These are phyloP conservation scores for Dasyornis broadbenti DNA, from an alignment of 2,113 vertebrate genomes.

Conservation along the genomic window DNA sequence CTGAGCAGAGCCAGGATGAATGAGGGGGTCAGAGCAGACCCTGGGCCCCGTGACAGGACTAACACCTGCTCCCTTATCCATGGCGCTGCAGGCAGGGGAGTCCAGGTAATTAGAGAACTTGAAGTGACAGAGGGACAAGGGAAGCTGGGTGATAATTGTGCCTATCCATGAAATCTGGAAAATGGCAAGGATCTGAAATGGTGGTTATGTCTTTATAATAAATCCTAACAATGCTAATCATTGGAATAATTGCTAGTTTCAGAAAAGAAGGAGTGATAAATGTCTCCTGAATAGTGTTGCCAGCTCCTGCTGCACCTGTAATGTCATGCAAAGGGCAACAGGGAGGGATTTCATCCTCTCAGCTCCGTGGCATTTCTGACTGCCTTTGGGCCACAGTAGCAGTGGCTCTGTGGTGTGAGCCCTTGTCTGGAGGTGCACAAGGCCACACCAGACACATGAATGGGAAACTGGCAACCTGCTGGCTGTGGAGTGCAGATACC, in stretches of 20 bases:
- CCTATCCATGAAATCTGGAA: not conserved
- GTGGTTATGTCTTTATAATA: not conserved
- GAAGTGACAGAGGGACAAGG: not conserved
- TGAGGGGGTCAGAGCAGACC: not conserved
- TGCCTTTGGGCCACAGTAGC: not conserved
- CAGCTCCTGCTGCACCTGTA: not conserved
- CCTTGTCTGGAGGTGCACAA: not conserved
- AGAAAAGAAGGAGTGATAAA: not conserved
- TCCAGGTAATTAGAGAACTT: not conserved
- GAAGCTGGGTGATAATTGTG: not conserved
- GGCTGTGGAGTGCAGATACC: not conserved
- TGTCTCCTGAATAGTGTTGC: not conserved
- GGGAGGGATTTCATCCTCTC: not conserved
- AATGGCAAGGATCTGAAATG: not conserved
- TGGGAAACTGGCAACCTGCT: not conserved
- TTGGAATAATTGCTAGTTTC: slow-evolving; percentile 28
- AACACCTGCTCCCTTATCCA: not conserved
- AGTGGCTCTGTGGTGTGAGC: not conserved
- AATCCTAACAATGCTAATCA: not conserved
- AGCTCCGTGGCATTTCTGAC: not conserved
- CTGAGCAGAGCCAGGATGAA: not conserved
- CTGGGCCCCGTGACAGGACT: not conserved
- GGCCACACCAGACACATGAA: rapidly evolving
- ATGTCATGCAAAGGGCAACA: not conserved
- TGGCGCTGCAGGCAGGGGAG: not conserved